Conservation (phyloP, 2,797 vertebrate species). For the Trachops cirrhosus region DNA sequence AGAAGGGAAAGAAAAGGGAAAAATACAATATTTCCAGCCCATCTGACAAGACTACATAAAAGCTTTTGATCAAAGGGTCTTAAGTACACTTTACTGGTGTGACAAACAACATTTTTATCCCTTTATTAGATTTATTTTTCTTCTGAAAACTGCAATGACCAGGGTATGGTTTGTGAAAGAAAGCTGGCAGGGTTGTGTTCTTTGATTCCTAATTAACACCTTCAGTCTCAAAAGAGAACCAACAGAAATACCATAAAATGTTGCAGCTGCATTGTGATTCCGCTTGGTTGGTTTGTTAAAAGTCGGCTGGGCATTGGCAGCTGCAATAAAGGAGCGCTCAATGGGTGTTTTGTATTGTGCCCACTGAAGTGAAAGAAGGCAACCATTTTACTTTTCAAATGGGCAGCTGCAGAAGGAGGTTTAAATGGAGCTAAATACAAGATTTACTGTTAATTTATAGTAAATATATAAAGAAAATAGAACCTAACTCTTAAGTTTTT, state of each 20-base stretch:
- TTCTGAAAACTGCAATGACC: conserved; percentile 84
- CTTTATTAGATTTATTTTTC: conserved; percentile 88
- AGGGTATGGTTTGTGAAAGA: conserved; percentile 85
- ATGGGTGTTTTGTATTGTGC: conserved; percentile 90
- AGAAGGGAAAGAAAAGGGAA: conserved; percentile 68
- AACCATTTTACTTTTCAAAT: conserved; percentile 89
- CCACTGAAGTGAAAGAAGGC: conserved; percentile 88
- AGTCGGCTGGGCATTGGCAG: conserved; percentile 87
- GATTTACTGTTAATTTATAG: conserved; percentile 88
- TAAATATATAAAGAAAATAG: conserved; percentile 84
- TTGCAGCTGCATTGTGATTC: conserved; percentile 90
- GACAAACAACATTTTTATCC: conserved; percentile 88
- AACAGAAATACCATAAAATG: conserved; percentile 89
- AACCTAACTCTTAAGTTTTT: conserved; percentile 71
- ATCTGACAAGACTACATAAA: conserved; percentile 84
- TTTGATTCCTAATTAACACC: conserved; percentile 91
- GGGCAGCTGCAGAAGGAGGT: conserved; percentile 86
- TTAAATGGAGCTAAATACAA: conserved; percentile 89
- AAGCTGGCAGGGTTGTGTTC: conserved; percentile 85
- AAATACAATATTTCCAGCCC: conserved; percentile 85
- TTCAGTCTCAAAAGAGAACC: conserved; percentile 85
- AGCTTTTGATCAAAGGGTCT: conserved; percentile 83
- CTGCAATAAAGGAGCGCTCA: conserved; percentile 87
- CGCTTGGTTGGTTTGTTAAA: conserved; percentile 89
- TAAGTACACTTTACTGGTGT: conserved; percentile 86